Percentiles rank a stretch among this genome's conserved stretches.
These are phyloP conservation scores for Rhagium mordax DNA, from an alignment of 2,888 invertebrate genomes.

Conservation along the genomic window DNA sequence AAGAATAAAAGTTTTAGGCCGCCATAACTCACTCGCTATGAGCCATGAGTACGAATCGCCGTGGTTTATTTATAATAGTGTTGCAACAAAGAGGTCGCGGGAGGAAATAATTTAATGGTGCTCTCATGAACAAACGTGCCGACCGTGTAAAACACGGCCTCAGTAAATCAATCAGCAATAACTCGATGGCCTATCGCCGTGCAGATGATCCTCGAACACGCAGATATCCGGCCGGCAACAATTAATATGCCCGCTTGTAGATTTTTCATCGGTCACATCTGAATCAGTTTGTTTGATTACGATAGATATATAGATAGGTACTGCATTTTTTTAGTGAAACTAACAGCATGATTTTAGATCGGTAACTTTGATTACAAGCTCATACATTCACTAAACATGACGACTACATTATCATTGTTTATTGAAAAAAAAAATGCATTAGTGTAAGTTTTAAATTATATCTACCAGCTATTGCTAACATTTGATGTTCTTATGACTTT, in stretches of 20 bases:
- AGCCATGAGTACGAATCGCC: slow-evolving; percentile 54
- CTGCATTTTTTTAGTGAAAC: background rate
- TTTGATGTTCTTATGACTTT: no score
- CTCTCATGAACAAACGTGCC: slow-evolving; percentile 66
- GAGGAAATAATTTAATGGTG: slow-evolving; percentile 69
- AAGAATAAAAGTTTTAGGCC: slow-evolving; percentile 30
- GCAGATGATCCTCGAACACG: slow-evolving; percentile 56
- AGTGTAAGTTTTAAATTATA: no score
- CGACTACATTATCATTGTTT: no score
- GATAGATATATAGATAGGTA: background rate
- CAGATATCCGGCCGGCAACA: slow-evolving; percentile 50
- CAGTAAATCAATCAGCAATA: slow-evolving; percentile 68
- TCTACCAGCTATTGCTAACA: no score
- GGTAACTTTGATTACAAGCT: background rate
- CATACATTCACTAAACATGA: no score
- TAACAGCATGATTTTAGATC: background rate
- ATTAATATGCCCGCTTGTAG: slow-evolving; percentile 25
- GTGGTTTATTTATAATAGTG: slow-evolving; percentile 62
- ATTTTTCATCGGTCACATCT: slow-evolving; percentile 18
- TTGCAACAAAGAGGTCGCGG: slow-evolving; percentile 64
- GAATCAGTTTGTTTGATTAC: background rate
- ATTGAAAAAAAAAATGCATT: no score
- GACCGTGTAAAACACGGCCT: slow-evolving; percentile 67
- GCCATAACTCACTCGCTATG: slow-evolving; percentile 63
- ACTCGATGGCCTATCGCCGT: slow-evolving; percentile 57